Base-by-base conservation (phyloP, 1,140 invertebrate genomes). In the Drosophila ambigua region DNA sequence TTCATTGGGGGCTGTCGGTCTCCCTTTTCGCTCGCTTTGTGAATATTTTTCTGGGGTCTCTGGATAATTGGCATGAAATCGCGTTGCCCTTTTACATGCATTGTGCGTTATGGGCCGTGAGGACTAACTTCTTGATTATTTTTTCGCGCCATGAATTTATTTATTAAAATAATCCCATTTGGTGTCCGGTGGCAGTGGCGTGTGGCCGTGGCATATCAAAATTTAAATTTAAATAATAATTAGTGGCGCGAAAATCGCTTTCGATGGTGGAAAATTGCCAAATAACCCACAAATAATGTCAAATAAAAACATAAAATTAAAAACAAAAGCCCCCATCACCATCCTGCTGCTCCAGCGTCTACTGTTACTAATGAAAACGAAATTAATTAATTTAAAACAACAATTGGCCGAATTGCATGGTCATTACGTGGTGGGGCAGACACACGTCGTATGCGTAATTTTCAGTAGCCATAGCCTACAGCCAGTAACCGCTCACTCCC, bases 191-290 rank as follows among this genome's bases (percentile, higher is more conserved):
- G 26, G 20, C 64, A 67, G 49, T 50, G 50, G 63, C 51, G 52
- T 39, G 43, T 44, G 20, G 31, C 46, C 31, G 58, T 43, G 55
- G 72, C 68, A 68, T 76, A 77, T 82, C 69, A 72, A 87, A 88
- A 88, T 87, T 87, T 88, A 87, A 82, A 88, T 87, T 87, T 88
- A 88, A 87, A 87, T 87, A 87, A 87, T 87, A 87, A 87, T 87
- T 87, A 87, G 83, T 74, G 73, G 72, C 55, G 72, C 77, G 81
- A 80, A 84, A 85, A 85, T 87, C 62, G 76, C 83, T 77, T 87
- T 77, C 77, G 63, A 83, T 83, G 63, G 28, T 44, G 49, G 48
- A 76, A 87, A 83, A 88, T 87, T 83, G 76, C 64, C 75, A 88
- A 88, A 84, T 77, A 79, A 61, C 58, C 67, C 64, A 81, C 72